phyloP scores from a whole-genome alignment of 2,113 vertebrate species.

The Passer domesticus region DNA sequence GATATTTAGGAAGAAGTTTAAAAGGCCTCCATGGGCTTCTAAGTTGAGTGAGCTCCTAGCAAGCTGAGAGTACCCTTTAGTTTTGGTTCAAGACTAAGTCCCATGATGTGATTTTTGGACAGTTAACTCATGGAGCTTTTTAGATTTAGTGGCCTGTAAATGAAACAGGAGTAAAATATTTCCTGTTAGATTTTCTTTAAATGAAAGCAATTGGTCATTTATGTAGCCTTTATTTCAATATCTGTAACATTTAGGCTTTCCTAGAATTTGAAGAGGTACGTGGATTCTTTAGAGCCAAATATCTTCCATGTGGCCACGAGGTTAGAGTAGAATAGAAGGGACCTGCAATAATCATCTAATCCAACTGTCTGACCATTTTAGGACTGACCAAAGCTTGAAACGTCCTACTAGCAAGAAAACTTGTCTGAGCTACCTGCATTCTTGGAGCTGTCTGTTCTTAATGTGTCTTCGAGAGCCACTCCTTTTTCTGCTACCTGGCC shows the following conservation, averaged over 20 bases:
- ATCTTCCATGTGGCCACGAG: background rate
- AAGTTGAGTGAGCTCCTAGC: background rate
- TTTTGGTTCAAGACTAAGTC: background rate
- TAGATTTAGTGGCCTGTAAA: background rate
- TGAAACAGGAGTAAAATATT: slow-evolving; percentile 30
- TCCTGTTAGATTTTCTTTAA: background rate
- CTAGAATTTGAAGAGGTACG: background rate
- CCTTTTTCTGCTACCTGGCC: background rate
- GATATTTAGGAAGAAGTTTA: background rate
- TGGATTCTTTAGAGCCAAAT: background rate
- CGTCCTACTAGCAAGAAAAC: background rate
- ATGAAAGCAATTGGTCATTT: background rate
- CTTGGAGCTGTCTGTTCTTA: background rate
- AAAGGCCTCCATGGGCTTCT: background rate
- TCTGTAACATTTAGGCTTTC: background rate
- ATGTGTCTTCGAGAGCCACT: background rate
- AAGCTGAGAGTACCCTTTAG: background rate
- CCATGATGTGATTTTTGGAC: background rate
- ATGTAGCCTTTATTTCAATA: background rate
- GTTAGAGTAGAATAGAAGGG: background rate
- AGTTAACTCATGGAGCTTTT: slow-evolving; percentile 7
- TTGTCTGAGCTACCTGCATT: background rate
- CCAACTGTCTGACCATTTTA: background rate
- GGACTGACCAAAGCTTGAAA: background rate
- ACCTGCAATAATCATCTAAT: background rate